Percentiles rank a stretch among this genome's conserved stretches.
phyloP scores from a whole-genome alignment of 1,140 invertebrate genomes.

The Conus betulinus region DNA sequence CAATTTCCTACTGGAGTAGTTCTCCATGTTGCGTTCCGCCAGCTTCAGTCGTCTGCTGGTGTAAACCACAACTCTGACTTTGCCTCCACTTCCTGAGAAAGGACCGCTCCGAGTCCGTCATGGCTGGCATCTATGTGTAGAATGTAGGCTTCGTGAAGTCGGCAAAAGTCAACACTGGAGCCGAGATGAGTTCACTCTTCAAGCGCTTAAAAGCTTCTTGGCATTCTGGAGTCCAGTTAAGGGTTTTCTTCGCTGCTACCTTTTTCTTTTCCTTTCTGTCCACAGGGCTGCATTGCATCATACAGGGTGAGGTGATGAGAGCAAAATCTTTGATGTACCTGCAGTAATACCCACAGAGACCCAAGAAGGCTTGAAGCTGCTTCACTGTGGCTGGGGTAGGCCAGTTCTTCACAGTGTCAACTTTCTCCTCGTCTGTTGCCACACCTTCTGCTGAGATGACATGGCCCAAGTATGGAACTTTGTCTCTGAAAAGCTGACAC shows the following conservation, averaged over 20 bases:
- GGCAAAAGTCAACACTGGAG: slow-evolving; percentile 45
- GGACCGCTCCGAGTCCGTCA: slow-evolving; percentile 41
- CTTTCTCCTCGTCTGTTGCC: too few relatives aligned
- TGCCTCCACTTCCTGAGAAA: slow-evolving; percentile 56
- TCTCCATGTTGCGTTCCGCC: slow-evolving; percentile 47
- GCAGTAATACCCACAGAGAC: slow-evolving; percentile 75
- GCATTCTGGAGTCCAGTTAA: too few relatives aligned
- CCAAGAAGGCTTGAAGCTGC: slow-evolving; percentile 75
- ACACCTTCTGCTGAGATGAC: slow-evolving; percentile 44
- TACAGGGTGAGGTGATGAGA: too few relatives aligned
- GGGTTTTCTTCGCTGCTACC: too few relatives aligned
- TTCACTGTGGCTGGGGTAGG: slow-evolving; percentile 60
- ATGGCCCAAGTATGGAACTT: background rate
- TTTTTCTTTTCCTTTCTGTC: too few relatives aligned
- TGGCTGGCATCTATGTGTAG: background rate
- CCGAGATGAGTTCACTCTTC: slow-evolving; percentile 2
- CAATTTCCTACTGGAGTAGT: slow-evolving; percentile 1
- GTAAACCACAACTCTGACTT: slow-evolving; percentile 44
- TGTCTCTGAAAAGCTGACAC: slow-evolving; percentile 42
- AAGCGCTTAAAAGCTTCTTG: background rate
- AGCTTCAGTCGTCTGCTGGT: slow-evolving; percentile 42
- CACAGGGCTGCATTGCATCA: too few relatives aligned
- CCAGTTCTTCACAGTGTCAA: slow-evolving; percentile 67
- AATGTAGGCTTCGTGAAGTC: slow-evolving; percentile 40
- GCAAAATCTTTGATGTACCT: too few relatives aligned